phyloP scores from a whole-genome alignment of 2,888 invertebrate genomes.

The Sturmia bella region DNA sequence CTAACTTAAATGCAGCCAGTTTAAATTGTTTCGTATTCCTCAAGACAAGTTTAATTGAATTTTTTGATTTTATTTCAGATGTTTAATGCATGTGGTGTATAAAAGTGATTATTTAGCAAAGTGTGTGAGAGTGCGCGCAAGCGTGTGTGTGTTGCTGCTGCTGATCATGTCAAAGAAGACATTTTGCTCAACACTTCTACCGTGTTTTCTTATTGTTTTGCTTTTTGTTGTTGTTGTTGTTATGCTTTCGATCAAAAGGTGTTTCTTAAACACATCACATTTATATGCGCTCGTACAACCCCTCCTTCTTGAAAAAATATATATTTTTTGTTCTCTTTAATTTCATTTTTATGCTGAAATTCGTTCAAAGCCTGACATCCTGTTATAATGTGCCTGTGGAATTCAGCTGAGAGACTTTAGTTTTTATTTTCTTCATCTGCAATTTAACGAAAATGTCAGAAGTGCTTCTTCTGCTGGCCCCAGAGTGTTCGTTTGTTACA shows the following conservation, averaged over 20 bases:
- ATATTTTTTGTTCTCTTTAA: not conserved
- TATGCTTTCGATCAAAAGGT: slow-evolving; percentile 26
- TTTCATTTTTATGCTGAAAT: slow-evolving; percentile 42
- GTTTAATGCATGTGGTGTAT: not conserved
- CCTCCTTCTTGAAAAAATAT: slow-evolving; percentile 15
- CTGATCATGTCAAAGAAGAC: slow-evolving; percentile 69
- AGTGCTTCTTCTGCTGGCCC: too few species aligned
- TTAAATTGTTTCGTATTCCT: slow-evolving; percentile 28
- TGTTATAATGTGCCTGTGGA: slow-evolving; percentile 40
- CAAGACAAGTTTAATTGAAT: slow-evolving; percentile 17
- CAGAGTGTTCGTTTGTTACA: slow-evolving; percentile 23
- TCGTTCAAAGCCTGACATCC: slow-evolving; percentile 55
- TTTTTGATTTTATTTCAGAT: too few species aligned
- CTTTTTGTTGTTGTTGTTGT: slow-evolving; percentile 8
- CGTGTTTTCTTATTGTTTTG: slow-evolving; percentile 45
- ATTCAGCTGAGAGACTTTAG: slow-evolving; percentile 19
- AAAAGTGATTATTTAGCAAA: not conserved
- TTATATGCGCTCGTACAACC: slow-evolving; percentile 40
- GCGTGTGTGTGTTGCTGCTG: slow-evolving; percentile 4
- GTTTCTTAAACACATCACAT: slow-evolving; percentile 49
- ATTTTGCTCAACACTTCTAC: slow-evolving; percentile 69
- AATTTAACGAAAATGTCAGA: slow-evolving; percentile 52
- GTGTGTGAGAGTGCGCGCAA: not conserved
- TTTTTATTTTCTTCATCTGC: slow-evolving; percentile 15
- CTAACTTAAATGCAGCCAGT: slow-evolving; percentile 34